Percentiles rank a stretch among this genome's conserved stretches.
Conservation (phyloP, 1,140 invertebrate species). For the Drosophila baimaii region DNA sequence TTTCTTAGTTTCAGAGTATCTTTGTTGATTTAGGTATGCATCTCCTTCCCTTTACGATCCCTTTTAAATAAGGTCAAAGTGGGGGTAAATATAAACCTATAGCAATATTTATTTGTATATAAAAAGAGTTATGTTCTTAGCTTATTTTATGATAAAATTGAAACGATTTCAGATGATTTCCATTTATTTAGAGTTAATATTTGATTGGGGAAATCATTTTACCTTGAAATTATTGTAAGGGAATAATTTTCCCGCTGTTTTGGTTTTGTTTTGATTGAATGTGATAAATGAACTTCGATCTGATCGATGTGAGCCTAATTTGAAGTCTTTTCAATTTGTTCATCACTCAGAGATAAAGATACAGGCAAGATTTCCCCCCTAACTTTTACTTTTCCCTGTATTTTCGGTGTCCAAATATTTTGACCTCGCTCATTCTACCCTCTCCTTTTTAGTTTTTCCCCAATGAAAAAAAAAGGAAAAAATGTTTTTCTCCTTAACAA, state of each 20-base stretch:
- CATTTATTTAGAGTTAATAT: no score
- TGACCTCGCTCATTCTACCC: conserved; percentile 20
- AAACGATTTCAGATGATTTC: no score
- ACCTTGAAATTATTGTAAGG: neutral
- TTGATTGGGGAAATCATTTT: no score
- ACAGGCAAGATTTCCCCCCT: neutral
- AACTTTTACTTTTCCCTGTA: conserved; percentile 50
- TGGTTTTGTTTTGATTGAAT: conserved; percentile 56
- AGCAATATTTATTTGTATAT: neutral
- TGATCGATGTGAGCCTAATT: conserved; percentile 48
- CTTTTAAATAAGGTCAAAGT: neutral
- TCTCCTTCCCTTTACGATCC: neutral
- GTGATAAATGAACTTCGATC: conserved; percentile 48
- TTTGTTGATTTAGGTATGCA: neutral
- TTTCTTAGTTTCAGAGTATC: neutral
- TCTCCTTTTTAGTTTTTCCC: conserved; percentile 11
- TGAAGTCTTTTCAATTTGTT: conserved; percentile 9
- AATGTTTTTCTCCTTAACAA: conserved; percentile 47
- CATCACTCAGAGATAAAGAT: neutral
- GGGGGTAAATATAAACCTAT: neutral
- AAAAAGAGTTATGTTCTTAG: neutral
- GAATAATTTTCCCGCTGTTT: conserved; percentile 20
- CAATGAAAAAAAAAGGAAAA: neutral
- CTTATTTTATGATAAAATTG: no score
- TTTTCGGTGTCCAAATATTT: conserved; percentile 59